Percentiles rank a stretch among this genome's conserved stretches.
Conservation (phyloP, 2,888 invertebrate genomes). For the Timandra comae region DNA sequence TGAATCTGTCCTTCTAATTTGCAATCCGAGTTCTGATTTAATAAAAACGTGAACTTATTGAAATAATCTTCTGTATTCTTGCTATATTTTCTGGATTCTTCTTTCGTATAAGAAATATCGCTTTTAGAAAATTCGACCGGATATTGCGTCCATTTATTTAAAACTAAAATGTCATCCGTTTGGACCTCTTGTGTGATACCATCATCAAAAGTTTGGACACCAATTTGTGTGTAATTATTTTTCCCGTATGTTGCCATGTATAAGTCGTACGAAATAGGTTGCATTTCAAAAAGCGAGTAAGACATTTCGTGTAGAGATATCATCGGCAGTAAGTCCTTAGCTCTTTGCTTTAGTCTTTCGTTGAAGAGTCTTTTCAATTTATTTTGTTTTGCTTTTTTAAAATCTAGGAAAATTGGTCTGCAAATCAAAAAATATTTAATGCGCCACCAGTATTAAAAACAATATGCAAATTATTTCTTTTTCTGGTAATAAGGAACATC, state of each 20-base stretch:
- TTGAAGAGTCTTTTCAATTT: constrained; percentile 42
- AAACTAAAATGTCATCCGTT: constrained; percentile 48
- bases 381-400: constrained; percentile 53
- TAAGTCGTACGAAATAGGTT: constrained; percentile 66
- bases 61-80: constrained; percentile 40
- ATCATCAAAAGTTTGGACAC: constrained; percentile 65
- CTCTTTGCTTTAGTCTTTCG: constrained; percentile 49
- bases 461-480: no score
- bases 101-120: constrained; percentile 31
- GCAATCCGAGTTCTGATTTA: constrained; percentile 22
- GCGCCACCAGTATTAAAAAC: no score
- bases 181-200: constrained; percentile 55
- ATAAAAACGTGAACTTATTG: constrained; percentile 42
- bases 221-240: constrained; percentile 55
- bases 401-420: constrained; percentile 61
- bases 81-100: constrained; percentile 26
- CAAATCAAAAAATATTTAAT: no score
- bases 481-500: no score
- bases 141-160: constrained; percentile 61
- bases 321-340: constrained; percentile 56
- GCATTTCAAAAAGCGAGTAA: constrained; percentile 62
- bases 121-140: constrained; percentile 58
- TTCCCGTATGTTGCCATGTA: constrained; percentile 65
- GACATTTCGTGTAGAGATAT: constrained; percentile 66
- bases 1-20: constrained; percentile 22